Percentiles rank a stretch among this genome's conserved stretches.
Evolutionary conservation across 2,797 vertebrate species (phyloP).

Genomic region (Diplodus sargus): DNA sequence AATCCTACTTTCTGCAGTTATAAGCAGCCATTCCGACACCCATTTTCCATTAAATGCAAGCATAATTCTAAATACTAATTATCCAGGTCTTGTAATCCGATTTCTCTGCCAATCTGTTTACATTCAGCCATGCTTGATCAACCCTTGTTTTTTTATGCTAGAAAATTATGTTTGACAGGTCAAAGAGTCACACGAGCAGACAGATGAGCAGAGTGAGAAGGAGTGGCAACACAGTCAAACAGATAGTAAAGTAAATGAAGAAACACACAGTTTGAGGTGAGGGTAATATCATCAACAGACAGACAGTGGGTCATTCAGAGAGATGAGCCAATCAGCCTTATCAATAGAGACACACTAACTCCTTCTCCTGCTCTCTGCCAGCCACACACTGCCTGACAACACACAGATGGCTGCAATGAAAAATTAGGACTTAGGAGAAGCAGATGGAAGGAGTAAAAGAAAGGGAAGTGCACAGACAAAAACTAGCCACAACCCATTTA

Average conservation of each 20-base stretch:
- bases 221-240: not conserved
- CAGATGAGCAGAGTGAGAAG: not conserved
- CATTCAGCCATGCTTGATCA: conserved; percentile 1
- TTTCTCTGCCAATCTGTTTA: conserved; percentile 14
- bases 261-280: not conserved
- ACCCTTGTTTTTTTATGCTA: not conserved
- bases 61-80: not conserved
- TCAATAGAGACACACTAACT: conserved; percentile 46
- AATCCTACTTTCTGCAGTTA: not conserved
- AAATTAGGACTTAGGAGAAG: conserved; percentile 59
- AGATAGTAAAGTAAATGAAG: not conserved
- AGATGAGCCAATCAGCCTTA: conserved; percentile 29
- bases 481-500: conserved; percentile 44
- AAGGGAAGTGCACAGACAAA: conserved; percentile 40
- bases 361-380: conserved; percentile 30
- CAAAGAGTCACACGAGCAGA: not conserved
- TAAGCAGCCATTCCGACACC: not conserved
- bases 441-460: conserved; percentile 54
- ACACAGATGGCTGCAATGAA: conserved; percentile 66
- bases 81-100: not conserved
- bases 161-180: conserved; percentile 11
- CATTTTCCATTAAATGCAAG: not conserved
- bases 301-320: conserved; percentile 8
- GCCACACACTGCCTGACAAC: conserved; percentile 49
- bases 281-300: conserved; percentile 12